These are phyloP conservation scores for Crypturellus undulatus DNA, from an alignment of 2,113 vertebrate genomes.

Conservation along the genomic window DNA sequence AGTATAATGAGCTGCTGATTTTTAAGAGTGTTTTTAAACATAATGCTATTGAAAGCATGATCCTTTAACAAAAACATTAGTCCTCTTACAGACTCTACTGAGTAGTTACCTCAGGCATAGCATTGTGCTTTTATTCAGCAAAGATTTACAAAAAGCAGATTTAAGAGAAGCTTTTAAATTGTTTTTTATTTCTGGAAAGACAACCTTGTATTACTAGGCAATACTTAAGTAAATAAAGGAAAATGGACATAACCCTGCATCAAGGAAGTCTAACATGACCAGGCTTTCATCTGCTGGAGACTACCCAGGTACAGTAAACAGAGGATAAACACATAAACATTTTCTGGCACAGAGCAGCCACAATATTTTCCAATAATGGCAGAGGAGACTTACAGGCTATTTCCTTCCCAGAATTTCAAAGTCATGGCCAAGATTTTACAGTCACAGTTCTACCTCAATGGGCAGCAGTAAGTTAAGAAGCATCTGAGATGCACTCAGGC, in stretches of 20 bases:
- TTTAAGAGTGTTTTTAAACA: not conserved
- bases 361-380: not conserved
- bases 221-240: not conserved
- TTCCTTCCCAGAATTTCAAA: not conserved
- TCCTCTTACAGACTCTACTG: not conserved
- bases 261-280: not conserved
- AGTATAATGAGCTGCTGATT: not conserved
- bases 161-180: not conserved
- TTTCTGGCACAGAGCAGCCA: not conserved
- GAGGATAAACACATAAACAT: not conserved
- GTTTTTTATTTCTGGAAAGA: conserved; percentile 14
- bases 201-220: not conserved
- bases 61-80: not conserved
- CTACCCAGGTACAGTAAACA: not conserved
- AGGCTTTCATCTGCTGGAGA: not conserved
- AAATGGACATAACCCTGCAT: not conserved
- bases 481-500: not conserved
- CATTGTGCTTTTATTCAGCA: not conserved
- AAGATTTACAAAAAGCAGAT: not conserved
- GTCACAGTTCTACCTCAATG: not conserved
- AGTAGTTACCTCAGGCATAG: not conserved
- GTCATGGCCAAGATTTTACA: not conserved
- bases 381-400: not conserved
- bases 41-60: not conserved
- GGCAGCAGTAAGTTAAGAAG: not conserved